These are phyloP conservation scores for Coryphaenoides rupestris DNA, from an alignment of 2,113 vertebrate species.

Conservation along the genomic window DNA sequence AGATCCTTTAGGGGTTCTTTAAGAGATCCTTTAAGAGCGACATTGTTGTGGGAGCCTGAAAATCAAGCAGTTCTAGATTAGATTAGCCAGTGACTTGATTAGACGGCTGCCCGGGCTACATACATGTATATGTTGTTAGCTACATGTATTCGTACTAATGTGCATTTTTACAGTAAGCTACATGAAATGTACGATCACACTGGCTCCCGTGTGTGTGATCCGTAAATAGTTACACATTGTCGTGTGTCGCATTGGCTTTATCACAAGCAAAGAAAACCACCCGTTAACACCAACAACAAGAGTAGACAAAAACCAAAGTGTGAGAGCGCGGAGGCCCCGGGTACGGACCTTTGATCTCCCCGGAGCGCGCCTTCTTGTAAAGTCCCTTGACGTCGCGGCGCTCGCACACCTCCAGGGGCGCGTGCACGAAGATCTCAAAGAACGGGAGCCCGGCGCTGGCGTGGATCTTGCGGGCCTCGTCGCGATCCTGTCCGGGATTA, in stretches of 20 bases:
- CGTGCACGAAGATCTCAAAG: slow-evolving; percentile 93
- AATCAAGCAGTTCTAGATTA: too few species aligned
- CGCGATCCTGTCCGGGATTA: slow-evolving; percentile 81
- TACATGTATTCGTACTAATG: too few species aligned
- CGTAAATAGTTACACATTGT: too few species aligned
- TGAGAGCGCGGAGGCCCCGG: background rate
- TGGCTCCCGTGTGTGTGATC: too few species aligned
- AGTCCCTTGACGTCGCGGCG: slow-evolving; percentile 96
- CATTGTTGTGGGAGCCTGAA: too few species aligned
- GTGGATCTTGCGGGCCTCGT: slow-evolving; percentile 84
- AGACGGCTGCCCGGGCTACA: too few species aligned
- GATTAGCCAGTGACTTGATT: too few species aligned
- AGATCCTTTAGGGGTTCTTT: too few species aligned
- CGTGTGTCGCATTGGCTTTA: background rate
- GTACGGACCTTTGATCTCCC: slow-evolving; percentile 93
- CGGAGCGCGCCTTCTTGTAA: slow-evolving; percentile 94
- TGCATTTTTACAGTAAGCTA: too few species aligned
- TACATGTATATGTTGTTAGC: too few species aligned
- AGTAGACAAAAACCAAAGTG: background rate
- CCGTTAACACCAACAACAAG: background rate
- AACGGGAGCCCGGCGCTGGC: slow-evolving; percentile 82
- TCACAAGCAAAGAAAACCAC: background rate
- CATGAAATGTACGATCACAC: too few species aligned
- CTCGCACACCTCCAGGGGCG: slow-evolving; percentile 89
- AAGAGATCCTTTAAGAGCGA: too few species aligned